Evolutionary conservation across 2,797 vertebrate genomes (phyloP).

Genomic region (Menidia menidia): DNA sequence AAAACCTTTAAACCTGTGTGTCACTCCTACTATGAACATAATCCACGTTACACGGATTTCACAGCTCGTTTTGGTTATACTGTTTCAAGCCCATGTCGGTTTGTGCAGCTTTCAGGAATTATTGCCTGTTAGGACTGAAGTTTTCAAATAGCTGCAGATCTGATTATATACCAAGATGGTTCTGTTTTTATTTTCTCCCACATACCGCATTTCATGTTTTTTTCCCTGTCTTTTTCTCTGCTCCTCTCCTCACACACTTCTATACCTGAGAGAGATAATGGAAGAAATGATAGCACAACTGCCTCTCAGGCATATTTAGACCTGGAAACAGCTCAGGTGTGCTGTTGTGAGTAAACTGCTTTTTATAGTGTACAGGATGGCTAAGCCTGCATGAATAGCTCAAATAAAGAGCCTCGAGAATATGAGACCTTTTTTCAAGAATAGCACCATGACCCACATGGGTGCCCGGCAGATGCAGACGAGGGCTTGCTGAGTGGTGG

Average conservation of each 20-base stretch:
- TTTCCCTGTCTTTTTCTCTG: conserved; percentile 16
- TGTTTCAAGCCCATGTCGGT: conserved; percentile 9
- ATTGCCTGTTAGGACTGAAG: conserved; percentile 24
- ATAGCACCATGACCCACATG: conserved; percentile 70
- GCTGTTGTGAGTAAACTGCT: conserved; percentile 70
- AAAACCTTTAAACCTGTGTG: conserved; percentile 23
- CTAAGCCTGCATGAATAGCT: conserved; percentile 57
- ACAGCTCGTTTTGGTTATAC: conserved; percentile 12
- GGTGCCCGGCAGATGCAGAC: conserved; percentile 55
- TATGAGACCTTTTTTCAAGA: conserved; percentile 75
- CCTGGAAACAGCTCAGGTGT: conserved; percentile 61
- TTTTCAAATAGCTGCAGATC: conserved; percentile 40
- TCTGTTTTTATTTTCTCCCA: conserved; percentile 23
- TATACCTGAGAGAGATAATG: conserved; percentile 26
- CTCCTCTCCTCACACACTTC: conserved; percentile 6
- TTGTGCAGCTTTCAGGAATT: conserved; percentile 27
- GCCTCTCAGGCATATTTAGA: conserved; percentile 57
- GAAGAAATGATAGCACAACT: conserved; percentile 31
- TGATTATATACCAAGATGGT: conserved; percentile 29
- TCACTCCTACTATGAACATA: conserved; percentile 17
- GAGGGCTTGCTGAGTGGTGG: conserved; percentile 21
- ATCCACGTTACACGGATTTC: conserved; percentile 15
- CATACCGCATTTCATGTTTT: conserved; percentile 14
- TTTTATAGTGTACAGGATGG: conserved; percentile 69
- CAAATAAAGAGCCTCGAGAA: conserved; percentile 73